Evolutionary conservation across 2,113 vertebrate species (phyloP).

Genomic region (Silurus glanis): DNA sequence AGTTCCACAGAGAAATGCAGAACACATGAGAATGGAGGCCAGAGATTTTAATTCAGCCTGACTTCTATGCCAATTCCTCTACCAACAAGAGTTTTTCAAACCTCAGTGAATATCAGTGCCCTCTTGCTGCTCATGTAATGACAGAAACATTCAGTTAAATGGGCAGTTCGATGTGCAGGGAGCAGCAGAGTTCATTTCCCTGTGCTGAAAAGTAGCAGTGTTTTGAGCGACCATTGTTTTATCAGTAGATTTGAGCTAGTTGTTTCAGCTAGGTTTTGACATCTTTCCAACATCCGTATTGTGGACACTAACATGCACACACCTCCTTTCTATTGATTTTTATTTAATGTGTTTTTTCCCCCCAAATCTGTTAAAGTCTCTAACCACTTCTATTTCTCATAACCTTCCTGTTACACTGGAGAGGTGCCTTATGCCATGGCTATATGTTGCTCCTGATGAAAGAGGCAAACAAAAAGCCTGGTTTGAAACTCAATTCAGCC

Average conservation of each 20-base stretch:
- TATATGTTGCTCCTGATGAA: not conserved
- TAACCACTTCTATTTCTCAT: not conserved
- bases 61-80: slow-evolving; percentile 24
- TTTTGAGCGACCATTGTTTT: slow-evolving; percentile 22
- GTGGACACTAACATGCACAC: not conserved
- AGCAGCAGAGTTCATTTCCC: slow-evolving; percentile 4
- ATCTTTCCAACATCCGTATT: slow-evolving; percentile 18
- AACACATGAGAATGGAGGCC: slow-evolving; percentile 24
- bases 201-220: slow-evolving; percentile 17
- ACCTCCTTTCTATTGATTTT: not conserved
- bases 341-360: too few species aligned
- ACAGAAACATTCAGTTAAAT: slow-evolving; percentile 22
- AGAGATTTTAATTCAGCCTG: slow-evolving; percentile 15
- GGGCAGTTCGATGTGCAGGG: slow-evolving; percentile 4
- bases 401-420: not conserved
- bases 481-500: slow-evolving; percentile 27
- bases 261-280: not conserved
- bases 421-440: not conserved
- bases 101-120: slow-evolving; percentile 30
- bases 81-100: slow-evolving; percentile 34
- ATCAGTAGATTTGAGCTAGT: slow-evolving; percentile 28
- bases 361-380: not conserved
- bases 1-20: slow-evolving; percentile 23
- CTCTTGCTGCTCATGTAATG: slow-evolving; percentile 8
- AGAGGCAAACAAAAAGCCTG: slow-evolving; percentile 2